phyloP scores from a whole-genome alignment of 1,140 invertebrate species.

The Monochamus saltuarius region DNA sequence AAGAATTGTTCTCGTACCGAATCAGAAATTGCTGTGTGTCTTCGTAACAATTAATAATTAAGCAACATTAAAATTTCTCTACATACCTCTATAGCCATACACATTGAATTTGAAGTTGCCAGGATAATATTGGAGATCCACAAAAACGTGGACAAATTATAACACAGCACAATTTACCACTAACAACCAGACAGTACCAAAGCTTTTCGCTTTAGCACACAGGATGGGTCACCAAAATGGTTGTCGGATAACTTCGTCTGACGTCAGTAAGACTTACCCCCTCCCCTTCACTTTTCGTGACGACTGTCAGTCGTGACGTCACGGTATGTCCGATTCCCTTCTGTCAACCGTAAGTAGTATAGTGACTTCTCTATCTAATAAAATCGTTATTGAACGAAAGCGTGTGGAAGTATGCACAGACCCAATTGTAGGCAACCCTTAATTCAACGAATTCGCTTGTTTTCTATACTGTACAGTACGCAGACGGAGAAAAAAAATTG shows the following conservation, averaged over 20 bases:
- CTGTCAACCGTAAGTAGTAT: constrained; percentile 1
- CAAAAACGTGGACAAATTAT: constrained; percentile 34
- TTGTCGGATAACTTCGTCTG: constrained; percentile 33
- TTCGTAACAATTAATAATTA: too few relatives aligned
- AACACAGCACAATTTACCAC: constrained; percentile 19
- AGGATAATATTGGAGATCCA: constrained; percentile 29
- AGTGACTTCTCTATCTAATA: constrained; percentile 3
- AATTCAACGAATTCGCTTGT: constrained; percentile 11
- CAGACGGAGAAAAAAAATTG: too few relatives aligned
- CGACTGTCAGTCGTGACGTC: constrained; percentile 24
- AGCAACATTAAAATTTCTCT: too few relatives aligned
- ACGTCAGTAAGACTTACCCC: constrained; percentile 29
- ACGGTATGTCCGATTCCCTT: constrained; percentile 1
- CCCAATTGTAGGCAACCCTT: constrained; percentile 30
- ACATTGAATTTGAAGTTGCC: constrained; percentile 62
- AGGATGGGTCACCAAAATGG: constrained; percentile 41
- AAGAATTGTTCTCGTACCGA: too few relatives aligned
- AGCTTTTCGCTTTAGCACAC: constrained; percentile 32
- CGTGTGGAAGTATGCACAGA: neutral
- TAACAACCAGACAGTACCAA: constrained; percentile 21
- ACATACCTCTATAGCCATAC: constrained; percentile 62
- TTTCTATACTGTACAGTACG: too few relatives aligned
- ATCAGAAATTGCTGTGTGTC: too few relatives aligned
- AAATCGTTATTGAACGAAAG: constrained; percentile 22
- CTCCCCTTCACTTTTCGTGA: constrained; percentile 3